Conservation (phyloP, 2,797 vertebrate species). For the Rachycentron canadum region DNA sequence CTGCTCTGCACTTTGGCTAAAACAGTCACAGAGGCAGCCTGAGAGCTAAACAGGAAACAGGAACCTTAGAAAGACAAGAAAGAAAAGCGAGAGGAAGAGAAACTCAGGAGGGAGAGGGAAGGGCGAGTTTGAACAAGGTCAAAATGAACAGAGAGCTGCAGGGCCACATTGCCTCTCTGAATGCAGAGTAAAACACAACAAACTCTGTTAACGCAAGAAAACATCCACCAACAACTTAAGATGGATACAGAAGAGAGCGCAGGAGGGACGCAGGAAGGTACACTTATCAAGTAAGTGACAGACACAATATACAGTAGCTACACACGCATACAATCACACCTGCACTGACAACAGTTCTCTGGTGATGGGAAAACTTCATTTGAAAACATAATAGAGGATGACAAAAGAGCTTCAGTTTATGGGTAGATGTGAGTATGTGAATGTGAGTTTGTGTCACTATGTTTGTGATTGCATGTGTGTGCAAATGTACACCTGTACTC, state of each 20-base stretch:
- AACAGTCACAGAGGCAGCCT: conserved; percentile 45
- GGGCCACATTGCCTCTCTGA: conserved; percentile 60
- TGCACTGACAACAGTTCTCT: neutral
- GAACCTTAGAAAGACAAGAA: conserved; percentile 57
- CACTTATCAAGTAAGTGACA: conserved; percentile 37
- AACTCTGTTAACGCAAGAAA: conserved; percentile 58
- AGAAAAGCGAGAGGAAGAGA: conserved; percentile 34
- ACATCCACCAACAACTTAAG: conserved; percentile 58
- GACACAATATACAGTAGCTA: conserved; percentile 13
- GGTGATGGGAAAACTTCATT: conserved; percentile 3
- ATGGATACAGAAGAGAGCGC: conserved; percentile 28
- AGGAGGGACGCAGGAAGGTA: neutral
- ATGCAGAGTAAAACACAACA: conserved; percentile 67
- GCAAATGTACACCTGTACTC: neutral
- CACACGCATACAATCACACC: conserved; percentile 1
- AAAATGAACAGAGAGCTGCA: conserved; percentile 66
- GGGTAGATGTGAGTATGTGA: conserved; percentile 11
- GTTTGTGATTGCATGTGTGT: neutral
- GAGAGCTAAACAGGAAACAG: conserved; percentile 50
- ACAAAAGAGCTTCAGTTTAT: conserved; percentile 16
- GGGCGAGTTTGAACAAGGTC: conserved; percentile 73
- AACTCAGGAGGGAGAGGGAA: conserved; percentile 49
- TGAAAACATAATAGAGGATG: conserved; percentile 16
- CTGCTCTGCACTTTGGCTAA: conserved; percentile 53
- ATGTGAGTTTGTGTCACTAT: conserved; percentile 14